phyloP scores from a whole-genome alignment of 2,113 vertebrate genomes.

The Phycodurus eques region DNA sequence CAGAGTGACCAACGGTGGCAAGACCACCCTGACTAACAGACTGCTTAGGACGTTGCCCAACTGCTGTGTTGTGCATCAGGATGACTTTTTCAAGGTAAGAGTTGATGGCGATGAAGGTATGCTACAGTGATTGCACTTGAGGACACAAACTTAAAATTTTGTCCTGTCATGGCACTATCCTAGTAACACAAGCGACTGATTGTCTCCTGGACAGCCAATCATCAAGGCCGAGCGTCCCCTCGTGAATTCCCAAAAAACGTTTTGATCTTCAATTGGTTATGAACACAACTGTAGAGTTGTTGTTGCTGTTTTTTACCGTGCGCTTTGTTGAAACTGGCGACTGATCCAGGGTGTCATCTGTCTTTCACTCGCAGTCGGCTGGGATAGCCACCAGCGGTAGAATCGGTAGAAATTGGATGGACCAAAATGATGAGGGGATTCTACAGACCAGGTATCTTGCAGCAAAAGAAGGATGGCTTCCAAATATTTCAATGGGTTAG shows the following conservation, averaged over 20 bases:
- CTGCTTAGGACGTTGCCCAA: constrained; percentile 75
- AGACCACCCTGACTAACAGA: constrained; percentile 77
- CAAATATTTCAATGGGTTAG: neutral
- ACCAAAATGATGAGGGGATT: neutral
- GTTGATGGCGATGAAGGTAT: neutral
- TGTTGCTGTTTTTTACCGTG: too few species aligned
- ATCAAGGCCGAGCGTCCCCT: constrained; percentile 59
- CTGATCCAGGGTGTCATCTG: neutral
- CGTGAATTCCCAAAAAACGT: constrained; percentile 46
- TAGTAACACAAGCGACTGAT: constrained; percentile 71
- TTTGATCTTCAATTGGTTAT: neutral
- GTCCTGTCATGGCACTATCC: constrained; percentile 63
- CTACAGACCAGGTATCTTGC: neutral
- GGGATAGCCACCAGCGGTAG: neutral
- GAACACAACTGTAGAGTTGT: neutral
- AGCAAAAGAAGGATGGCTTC: neutral
- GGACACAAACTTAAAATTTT: constrained; percentile 49
- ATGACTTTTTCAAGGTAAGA: constrained; percentile 81
- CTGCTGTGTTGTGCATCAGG: constrained; percentile 80
- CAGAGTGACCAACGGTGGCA: constrained; percentile 82
- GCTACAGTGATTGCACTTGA: neutral
- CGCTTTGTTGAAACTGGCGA: constrained; percentile 10
- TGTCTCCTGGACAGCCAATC: constrained; percentile 75
- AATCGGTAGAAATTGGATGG: neutral
- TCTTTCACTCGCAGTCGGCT: neutral